Evolutionary conservation across 2,888 invertebrate genomes (phyloP).

Genomic region (Tetranychus piercei): DNA sequence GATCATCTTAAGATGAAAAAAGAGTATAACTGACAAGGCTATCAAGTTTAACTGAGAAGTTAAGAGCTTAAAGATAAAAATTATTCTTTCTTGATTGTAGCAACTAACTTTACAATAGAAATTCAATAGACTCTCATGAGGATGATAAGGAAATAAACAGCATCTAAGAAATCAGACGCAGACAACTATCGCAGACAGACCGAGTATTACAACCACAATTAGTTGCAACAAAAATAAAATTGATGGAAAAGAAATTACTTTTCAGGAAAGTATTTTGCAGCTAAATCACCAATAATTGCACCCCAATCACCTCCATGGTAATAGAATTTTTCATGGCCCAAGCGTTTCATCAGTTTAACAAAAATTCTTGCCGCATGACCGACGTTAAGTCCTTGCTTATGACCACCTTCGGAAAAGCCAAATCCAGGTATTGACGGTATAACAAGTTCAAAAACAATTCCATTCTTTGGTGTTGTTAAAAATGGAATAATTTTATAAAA

Average conservation of each 20-base stretch:
- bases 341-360: conserved; percentile 48
- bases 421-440: conserved; percentile 41
- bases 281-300: conserved; percentile 41
- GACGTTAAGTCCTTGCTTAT: conserved; percentile 39
- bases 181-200: not conserved
- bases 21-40: too few relatives aligned
- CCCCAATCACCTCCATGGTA: conserved; percentile 72
- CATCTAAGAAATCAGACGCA: too few relatives aligned
- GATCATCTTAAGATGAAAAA: too few relatives aligned
- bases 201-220: not conserved
- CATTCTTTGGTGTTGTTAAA: conserved; percentile 39
- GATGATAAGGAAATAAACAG: too few relatives aligned
- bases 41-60: too few relatives aligned
- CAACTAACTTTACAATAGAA: too few relatives aligned
- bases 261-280: not conserved
- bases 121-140: too few relatives aligned
- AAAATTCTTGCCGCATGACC: conserved; percentile 36
- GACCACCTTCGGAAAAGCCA: conserved; percentile 40
- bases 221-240: not conserved
- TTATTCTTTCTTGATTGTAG: too few relatives aligned
- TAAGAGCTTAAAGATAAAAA: too few relatives aligned
- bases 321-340: conserved; percentile 48
- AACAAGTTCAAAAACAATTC: conserved; percentile 48
- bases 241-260: not conserved
- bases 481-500: conserved; percentile 55